phyloP scores from a whole-genome alignment of 2,888 invertebrate species.

The Axea sp. region DNA sequence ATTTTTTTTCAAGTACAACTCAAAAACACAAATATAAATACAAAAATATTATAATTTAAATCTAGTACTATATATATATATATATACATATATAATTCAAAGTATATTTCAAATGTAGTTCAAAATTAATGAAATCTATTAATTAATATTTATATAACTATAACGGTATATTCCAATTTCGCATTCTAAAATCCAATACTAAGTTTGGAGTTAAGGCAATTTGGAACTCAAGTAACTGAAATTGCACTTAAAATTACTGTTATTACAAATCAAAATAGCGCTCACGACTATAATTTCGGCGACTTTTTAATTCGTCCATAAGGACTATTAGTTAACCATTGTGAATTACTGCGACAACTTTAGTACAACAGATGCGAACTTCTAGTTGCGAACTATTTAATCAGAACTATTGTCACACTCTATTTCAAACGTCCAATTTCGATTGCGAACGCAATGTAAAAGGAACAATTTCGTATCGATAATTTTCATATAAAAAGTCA shows the following conservation, averaged over 20 bases:
- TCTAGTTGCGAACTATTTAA: conserved; percentile 32
- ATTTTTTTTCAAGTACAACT: too few species aligned
- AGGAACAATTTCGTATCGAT: too few species aligned
- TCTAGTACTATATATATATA: too few species aligned
- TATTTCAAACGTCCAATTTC: conserved; percentile 17
- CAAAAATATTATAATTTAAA: too few species aligned
- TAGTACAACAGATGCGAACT: conserved; percentile 21
- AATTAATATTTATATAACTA: too few species aligned
- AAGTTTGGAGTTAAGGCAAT: conserved; percentile 2
- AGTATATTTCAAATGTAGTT: too few species aligned
- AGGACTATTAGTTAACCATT: too few species aligned
- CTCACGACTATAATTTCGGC: conserved; percentile 17
- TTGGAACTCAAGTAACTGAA: conserved; percentile 1
- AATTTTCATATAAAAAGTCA: too few species aligned
- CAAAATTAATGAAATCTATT: too few species aligned
- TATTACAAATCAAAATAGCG: conserved; percentile 5
- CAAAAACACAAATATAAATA: too few species aligned
- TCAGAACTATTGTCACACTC: conserved; percentile 19
- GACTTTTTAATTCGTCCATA: too few species aligned
- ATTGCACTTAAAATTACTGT: conserved; percentile 27
- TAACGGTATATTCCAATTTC: not conserved
- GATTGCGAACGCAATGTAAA: not conserved
- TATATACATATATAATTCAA: not conserved
- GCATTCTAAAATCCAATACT: not conserved
- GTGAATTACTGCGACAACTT: conserved; percentile 26